Percentiles rank a stretch among this genome's conserved stretches.
phyloP scores from a whole-genome alignment of 2,797 vertebrate genomes.

The Megaceryle alcyon region DNA sequence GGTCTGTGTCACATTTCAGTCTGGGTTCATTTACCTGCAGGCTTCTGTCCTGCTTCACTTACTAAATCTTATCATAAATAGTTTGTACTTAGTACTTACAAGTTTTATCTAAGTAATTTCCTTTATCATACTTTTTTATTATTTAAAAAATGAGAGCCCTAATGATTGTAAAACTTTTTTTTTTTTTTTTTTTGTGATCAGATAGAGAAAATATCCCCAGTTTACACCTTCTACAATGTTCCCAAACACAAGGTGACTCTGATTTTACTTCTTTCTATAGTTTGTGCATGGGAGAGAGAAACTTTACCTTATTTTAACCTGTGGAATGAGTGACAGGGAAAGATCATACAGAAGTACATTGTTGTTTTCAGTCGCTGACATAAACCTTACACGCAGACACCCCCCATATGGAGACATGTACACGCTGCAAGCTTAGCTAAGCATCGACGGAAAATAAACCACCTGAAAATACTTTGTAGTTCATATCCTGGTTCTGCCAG shows the following conservation, averaged over 20 bases:
- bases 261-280: conserved; percentile 18
- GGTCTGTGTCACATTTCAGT: conserved; percentile 36
- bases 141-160: conserved; percentile 44
- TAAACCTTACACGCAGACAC: not conserved
- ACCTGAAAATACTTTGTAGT: not conserved
- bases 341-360: not conserved
- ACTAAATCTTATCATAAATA: not conserved
- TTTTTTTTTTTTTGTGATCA: not conserved
- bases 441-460: not conserved
- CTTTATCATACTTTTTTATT: conserved; percentile 44
- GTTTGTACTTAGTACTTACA: not conserved
- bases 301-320: not conserved
- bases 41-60: not conserved
- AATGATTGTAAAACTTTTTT: not conserved
- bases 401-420: not conserved
- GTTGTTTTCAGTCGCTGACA: not conserved
- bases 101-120: not conserved
- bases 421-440: not conserved
- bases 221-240: not conserved
- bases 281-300: conserved; percentile 23
- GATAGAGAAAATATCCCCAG: not conserved
- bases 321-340: not conserved
- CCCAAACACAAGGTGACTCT: not conserved
- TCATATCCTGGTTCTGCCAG: not conserved
- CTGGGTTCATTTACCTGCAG: conserved; percentile 3